phyloP scores from a whole-genome alignment of 2,797 vertebrate genomes.

The Alca torda region DNA sequence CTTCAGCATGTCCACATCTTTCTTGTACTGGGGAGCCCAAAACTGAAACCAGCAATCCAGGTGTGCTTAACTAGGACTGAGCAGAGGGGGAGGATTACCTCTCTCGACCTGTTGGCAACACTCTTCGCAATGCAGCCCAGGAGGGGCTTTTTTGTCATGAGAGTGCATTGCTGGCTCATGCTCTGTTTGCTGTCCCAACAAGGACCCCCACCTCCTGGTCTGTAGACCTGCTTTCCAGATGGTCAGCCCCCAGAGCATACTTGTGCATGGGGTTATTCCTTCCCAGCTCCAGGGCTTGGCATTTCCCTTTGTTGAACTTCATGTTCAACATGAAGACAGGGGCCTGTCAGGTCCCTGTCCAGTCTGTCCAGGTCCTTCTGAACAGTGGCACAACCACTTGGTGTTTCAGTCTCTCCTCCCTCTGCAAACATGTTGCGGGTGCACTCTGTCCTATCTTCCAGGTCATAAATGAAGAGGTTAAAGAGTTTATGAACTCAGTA shows the following conservation, averaged over 20 bases:
- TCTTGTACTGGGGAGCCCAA: background rate
- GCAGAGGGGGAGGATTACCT: background rate
- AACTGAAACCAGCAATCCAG: background rate
- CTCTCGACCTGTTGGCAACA: background rate
- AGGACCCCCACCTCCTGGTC: background rate
- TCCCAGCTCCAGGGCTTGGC: background rate
- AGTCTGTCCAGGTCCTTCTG: background rate
- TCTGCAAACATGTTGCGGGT: background rate
- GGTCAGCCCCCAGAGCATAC: too few species aligned
- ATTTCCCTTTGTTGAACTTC: background rate
- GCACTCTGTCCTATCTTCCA: background rate
- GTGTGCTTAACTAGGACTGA: background rate
- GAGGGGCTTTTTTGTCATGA: background rate
- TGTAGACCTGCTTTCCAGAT: background rate
- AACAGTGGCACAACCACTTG: background rate
- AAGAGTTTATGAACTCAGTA: background rate
- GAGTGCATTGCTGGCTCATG: background rate
- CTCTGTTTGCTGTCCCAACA: background rate
- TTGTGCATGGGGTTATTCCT: background rate
- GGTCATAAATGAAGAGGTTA: background rate
- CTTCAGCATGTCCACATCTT: background rate
- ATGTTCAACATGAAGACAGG: too few species aligned
- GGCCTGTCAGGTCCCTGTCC: background rate
- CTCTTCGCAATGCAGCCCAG: background rate
- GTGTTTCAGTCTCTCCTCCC: background rate